Evolutionary conservation across 2,797 vertebrate species (phyloP).

Genomic region (Pseudochirops corinnae): DNA sequence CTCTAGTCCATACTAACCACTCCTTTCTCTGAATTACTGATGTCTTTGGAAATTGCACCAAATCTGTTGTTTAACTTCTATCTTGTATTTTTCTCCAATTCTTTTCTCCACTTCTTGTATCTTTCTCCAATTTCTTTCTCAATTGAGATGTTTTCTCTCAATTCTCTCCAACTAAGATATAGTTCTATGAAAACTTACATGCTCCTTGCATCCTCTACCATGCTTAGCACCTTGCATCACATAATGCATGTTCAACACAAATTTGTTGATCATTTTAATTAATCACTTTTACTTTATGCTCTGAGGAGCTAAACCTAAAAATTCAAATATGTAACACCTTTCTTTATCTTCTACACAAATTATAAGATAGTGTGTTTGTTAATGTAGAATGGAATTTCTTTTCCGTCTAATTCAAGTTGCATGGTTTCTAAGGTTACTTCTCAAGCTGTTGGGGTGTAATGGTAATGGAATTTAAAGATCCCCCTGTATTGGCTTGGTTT

Average conservation of each 20-base stretch:
- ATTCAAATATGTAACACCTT: not conserved
- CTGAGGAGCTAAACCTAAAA: not conserved
- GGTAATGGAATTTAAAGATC: too few relatives aligned
- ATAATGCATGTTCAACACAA: not conserved
- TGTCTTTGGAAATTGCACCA: too few relatives aligned
- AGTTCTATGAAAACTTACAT: not conserved
- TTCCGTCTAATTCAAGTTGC: too few relatives aligned
- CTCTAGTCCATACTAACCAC: slow-evolving; percentile 1
- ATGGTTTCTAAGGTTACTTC: too few relatives aligned
- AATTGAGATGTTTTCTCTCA: too few relatives aligned
- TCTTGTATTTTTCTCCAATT: not conserved
- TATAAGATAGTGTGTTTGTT: not conserved
- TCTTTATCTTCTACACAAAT: not conserved
- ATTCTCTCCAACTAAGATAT: not conserved
- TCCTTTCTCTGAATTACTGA: slow-evolving; percentile 2
- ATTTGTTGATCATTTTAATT: not conserved
- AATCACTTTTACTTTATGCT: slow-evolving; percentile 27
- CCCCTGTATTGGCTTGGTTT: too few relatives aligned
- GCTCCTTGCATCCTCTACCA: not conserved
- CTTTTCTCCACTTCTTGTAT: too few relatives aligned
- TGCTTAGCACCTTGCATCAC: not conserved
- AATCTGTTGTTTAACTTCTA: too few relatives aligned
- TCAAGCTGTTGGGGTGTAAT: not conserved
- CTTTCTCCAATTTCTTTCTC: too few relatives aligned
- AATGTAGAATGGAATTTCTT: not conserved